phyloP scores from a whole-genome alignment of 2,797 vertebrate genomes.

The Ctenopoma kingsleyae region DNA sequence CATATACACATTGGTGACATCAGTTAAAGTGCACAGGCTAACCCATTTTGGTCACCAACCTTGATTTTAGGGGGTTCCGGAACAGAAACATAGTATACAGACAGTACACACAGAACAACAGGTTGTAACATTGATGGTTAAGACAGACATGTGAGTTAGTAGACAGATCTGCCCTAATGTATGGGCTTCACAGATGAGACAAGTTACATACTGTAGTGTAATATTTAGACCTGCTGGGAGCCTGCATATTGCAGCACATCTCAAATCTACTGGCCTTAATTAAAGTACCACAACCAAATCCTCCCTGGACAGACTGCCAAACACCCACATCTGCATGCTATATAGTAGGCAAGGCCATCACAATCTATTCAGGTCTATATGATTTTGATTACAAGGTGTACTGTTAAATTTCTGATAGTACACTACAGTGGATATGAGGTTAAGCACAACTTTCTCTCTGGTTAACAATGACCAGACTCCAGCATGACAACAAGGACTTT shows the following conservation, averaged over 20 bases:
- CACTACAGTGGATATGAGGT: conserved; percentile 4
- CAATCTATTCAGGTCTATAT: conserved; percentile 14
- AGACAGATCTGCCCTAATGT: conserved; percentile 43
- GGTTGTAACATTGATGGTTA: conserved; percentile 36
- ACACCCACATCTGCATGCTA: conserved; percentile 42
- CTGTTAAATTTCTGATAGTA: conserved; percentile 14
- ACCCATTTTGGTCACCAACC: conserved; percentile 23
- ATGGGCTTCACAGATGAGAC: conserved; percentile 58
- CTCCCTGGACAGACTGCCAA: conserved; percentile 10
- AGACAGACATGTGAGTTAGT: conserved; percentile 42
- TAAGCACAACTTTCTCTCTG: conserved; percentile 16
- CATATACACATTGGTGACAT: conserved; percentile 19
- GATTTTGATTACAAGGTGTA: conserved; percentile 47
- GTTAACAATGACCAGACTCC: conserved; percentile 17
- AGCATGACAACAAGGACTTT: conserved; percentile 3
- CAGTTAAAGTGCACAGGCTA: conserved; percentile 55
- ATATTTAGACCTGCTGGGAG: conserved; percentile 14
- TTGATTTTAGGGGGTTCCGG: conserved; percentile 1
- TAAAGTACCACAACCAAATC: conserved; percentile 10
- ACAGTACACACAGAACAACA: conserved; percentile 38
- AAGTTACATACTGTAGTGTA: conserved; percentile 20
- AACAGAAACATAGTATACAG: conserved; percentile 30
- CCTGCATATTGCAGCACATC: conserved; percentile 21
- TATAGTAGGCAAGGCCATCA: conserved; percentile 27
- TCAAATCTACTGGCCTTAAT: conserved; percentile 47